A percentile compares a stretch with the other conserved stretches of the same genome.
Evolutionary conservation across 2,888 invertebrate genomes (phyloP).

Genomic region (Patella caerulea): DNA sequence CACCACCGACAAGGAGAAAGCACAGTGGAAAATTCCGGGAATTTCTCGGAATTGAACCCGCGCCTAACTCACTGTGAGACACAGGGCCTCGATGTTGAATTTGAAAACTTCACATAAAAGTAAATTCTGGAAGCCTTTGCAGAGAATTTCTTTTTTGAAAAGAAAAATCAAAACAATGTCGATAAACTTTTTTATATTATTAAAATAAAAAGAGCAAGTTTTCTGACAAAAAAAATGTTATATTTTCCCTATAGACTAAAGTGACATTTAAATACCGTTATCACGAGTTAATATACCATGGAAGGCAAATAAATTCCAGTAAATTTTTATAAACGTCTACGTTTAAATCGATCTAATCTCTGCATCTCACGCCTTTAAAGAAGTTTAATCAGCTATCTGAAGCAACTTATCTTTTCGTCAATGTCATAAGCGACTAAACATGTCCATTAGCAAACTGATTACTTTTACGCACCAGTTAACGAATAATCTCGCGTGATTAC

Average conservation of each 20-base stretch:
- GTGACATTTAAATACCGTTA: background rate
- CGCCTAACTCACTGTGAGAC: too few species aligned
- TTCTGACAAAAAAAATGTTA: too few species aligned
- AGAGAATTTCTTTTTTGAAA: too few species aligned
- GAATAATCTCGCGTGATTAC: conserved; percentile 13
- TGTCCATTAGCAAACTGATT: conserved; percentile 10
- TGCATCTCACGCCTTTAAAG: background rate
- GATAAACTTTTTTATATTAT: too few species aligned
- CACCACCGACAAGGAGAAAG: too few species aligned
- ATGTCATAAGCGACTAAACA: conserved; percentile 13
- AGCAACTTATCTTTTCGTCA: conserved; percentile 10
- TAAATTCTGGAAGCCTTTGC: too few species aligned
- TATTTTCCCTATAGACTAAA: background rate
- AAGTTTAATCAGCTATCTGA: conserved; percentile 9
- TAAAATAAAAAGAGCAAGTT: too few species aligned
- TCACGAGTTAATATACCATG: background rate
- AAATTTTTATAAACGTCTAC: background rate
- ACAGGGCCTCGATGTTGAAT: too few species aligned
- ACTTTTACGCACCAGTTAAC: conserved; percentile 12
- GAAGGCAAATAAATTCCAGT: conserved; percentile 2
- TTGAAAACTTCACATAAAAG: too few species aligned
- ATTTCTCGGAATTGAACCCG: too few species aligned
- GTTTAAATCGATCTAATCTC: conserved; percentile 5
- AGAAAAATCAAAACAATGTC: too few species aligned
- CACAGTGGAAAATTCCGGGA: too few species aligned